Evolutionary conservation across 1,140 invertebrate genomes (phyloP), one percentile per base, ranked within the genome.

Genomic region (Pseudomyrmex flavicornis): DNA sequence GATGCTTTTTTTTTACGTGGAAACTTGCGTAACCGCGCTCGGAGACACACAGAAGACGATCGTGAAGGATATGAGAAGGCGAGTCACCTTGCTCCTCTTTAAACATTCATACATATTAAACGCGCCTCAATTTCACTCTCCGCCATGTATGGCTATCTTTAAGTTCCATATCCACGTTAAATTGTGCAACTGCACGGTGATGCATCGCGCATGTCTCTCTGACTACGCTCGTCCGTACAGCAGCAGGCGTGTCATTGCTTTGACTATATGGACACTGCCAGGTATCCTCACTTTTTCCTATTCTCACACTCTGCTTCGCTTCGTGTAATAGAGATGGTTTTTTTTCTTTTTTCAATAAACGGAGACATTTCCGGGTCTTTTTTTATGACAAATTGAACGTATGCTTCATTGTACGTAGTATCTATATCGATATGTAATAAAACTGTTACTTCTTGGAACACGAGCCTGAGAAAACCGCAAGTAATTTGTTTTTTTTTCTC

Each of bases 21-120:
- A 22, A 56, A 26, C 50, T 86, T 85, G 44, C 50, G 62, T 66
- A 86, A 86, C 8, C 52, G 46, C 22, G 59, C 46, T 52, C 46
- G 48, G 17, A 80, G 44, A 58, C 59, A 26, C 26, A 3, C 26
- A n/a, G 17, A 22, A 56, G 82, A 82, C 61, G 74, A 82, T 88
- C 69, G 50, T 2, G 22, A 74, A 66, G 10, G 73, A 63, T 63
- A 20, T 7, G 69, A 70, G 26, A 0, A 8, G 35, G n/a, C 59
- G 74, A 72, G 70, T 88, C 72, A 54, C 66, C 86, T 88, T 83
- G 84, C 84, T 89, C 68, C 82, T 88, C 35, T 76, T 88, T 88
- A 88, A 73, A 66, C 83, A 61, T 90, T 91, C 87, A 90, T 91
- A 91, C 86, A 91, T 90, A 90, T 90, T 91, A 88, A 91, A 90